Evolutionary conservation across 2,113 vertebrate genomes (phyloP).

Genomic region (Cebidichthys violaceus): DNA sequence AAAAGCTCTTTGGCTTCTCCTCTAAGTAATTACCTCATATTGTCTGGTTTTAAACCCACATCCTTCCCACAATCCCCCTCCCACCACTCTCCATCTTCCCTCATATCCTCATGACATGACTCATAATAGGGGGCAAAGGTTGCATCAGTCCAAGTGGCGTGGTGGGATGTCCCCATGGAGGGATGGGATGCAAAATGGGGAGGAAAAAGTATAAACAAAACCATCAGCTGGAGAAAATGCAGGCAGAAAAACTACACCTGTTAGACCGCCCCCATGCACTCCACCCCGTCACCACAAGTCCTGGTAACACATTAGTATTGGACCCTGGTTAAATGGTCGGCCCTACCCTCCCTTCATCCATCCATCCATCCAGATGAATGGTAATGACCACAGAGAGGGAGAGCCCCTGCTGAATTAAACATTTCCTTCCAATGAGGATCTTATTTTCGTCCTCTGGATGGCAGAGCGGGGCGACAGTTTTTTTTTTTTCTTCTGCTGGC

Average conservation of each 20-base stretch:
- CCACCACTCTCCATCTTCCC: background rate
- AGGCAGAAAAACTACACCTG: conserved; percentile 53
- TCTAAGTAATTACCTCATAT: conserved; percentile 71
- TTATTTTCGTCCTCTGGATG: conserved; percentile 57
- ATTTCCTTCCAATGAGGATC: conserved; percentile 69
- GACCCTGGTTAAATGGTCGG: conserved; percentile 64
- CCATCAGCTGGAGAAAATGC: conserved; percentile 59
- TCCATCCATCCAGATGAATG: conserved; percentile 69
- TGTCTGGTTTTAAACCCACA: conserved; percentile 57
- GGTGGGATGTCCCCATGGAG: conserved; percentile 4
- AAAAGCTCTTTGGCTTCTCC: conserved; percentile 59
- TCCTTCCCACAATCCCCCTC: conserved; percentile 1
- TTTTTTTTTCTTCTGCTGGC: conserved; percentile 52
- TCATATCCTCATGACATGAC: background rate
- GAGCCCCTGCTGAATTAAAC: conserved; percentile 77
- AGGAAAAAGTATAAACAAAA: background rate
- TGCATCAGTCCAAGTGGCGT: background rate
- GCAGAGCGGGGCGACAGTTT: conserved; percentile 40
- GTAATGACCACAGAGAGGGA: conserved; percentile 71
- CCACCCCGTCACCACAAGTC: conserved; percentile 42
- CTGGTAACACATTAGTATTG: conserved; percentile 76
- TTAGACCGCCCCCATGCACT: conserved; percentile 27
- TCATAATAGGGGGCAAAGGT: conserved; percentile 48
- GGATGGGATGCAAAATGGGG: background rate
- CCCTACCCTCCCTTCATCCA: conserved; percentile 59